Percentiles rank a stretch among this genome's conserved stretches.
phyloP scores from a whole-genome alignment of 2,113 vertebrate species.

The Cyanoderma ruficeps region DNA sequence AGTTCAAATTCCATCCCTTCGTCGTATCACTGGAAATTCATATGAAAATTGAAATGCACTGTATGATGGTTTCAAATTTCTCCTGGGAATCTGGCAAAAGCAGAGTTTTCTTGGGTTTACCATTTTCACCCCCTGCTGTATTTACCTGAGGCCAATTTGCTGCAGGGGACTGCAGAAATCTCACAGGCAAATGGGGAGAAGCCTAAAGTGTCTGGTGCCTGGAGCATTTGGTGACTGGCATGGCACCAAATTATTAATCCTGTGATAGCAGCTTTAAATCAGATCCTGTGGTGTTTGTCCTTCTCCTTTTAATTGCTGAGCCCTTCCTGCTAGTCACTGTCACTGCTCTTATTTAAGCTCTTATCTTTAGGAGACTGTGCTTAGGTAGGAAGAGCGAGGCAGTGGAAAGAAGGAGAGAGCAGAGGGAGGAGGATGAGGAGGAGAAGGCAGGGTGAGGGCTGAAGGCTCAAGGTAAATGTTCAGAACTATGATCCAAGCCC shows the following conservation, averaged over 20 bases:
- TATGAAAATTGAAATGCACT: not conserved
- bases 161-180: not conserved
- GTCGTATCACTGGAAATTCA: not conserved
- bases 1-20: conserved; percentile 3
- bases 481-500: not conserved
- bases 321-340: not conserved
- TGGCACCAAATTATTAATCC: not conserved
- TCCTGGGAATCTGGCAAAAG: not conserved
- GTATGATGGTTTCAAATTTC: not conserved
- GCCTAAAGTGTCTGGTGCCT: not conserved
- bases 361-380: not conserved
- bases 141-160: not conserved
- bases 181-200: fast-evolving
- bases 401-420: not conserved
- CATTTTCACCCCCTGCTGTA: not conserved
- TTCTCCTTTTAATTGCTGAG: not conserved
- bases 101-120: not conserved
- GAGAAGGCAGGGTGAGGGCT: not conserved
- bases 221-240: not conserved
- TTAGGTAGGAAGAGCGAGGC: not conserved
- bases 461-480: not conserved
- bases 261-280: not conserved
- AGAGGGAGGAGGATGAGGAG: not conserved
- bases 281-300: not conserved
- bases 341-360: not conserved